Evolutionary conservation across 1,140 invertebrate genomes (phyloP).

Genomic region (Lethocerus indicus): DNA sequence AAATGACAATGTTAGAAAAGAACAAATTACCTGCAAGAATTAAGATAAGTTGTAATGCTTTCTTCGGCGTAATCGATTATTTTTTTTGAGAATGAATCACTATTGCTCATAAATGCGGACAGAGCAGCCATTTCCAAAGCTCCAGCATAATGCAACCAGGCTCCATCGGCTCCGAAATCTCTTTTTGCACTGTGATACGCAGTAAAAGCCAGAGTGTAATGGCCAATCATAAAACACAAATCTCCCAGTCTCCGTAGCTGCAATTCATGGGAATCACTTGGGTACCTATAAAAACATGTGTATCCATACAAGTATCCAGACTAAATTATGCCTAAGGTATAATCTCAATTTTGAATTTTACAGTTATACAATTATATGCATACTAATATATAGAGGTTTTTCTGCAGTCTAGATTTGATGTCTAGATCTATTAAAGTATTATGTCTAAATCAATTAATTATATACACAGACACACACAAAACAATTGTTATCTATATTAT

Average conservation of each 20-base stretch:
- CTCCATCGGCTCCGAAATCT: conserved; percentile 90
- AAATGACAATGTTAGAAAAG: neutral
- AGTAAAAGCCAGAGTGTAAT: conserved; percentile 83
- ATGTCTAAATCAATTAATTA: too few species aligned
- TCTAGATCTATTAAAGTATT: too few species aligned
- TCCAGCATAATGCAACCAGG: conserved; percentile 92
- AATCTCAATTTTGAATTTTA: too few species aligned
- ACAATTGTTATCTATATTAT: too few species aligned
- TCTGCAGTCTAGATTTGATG: too few species aligned
- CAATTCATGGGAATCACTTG: conserved; percentile 77
- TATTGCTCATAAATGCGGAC: conserved; percentile 74
- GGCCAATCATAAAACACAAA: conserved; percentile 89
- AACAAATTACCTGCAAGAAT: conserved; percentile 55
- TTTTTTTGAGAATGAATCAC: conserved; percentile 43
- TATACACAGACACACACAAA: too few species aligned
- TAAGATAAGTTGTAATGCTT: conserved; percentile 76
- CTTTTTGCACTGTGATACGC: conserved; percentile 90
- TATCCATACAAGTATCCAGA: too few species aligned
- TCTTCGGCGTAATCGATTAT: conserved; percentile 85
- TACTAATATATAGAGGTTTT: too few species aligned
- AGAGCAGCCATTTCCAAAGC: conserved; percentile 90
- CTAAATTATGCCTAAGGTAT: too few species aligned
- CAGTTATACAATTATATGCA: too few species aligned
- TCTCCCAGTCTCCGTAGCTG: conserved; percentile 85
- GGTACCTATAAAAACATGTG: conserved; percentile 43